phyloP scores from a whole-genome alignment of 2,888 invertebrate species.

The Ariolimax columbianus region DNA sequence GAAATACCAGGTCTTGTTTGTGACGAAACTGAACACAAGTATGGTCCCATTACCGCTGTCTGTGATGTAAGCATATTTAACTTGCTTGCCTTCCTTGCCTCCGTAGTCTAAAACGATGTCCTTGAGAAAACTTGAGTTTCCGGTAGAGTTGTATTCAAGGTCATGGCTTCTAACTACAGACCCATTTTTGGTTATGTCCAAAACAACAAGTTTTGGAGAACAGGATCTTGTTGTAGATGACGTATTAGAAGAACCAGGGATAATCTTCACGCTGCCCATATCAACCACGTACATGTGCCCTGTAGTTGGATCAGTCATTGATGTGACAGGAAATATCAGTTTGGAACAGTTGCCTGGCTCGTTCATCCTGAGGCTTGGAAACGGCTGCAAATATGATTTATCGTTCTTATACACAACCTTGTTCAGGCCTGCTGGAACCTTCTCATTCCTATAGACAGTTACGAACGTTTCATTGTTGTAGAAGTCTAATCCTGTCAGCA shows the following conservation, averaged over 20 bases:
- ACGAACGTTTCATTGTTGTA: slow-evolving; percentile 17
- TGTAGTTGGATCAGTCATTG: slow-evolving; percentile 6
- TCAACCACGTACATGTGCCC: slow-evolving; percentile 32
- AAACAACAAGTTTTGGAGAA: slow-evolving; percentile 15
- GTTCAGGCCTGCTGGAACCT: slow-evolving; percentile 30
- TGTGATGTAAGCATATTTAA: slow-evolving; percentile 15
- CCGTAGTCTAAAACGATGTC: slow-evolving; percentile 34
- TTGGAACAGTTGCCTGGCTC: background rate
- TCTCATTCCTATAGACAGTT: background rate
- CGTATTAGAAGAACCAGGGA: background rate
- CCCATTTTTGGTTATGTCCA: slow-evolving; percentile 10
- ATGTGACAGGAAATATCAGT: background rate
- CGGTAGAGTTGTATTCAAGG: background rate
- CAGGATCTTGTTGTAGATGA: background rate
- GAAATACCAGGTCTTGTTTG: slow-evolving; percentile 5
- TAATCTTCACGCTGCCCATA: background rate
- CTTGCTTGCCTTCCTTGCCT: background rate
- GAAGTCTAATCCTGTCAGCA: background rate
- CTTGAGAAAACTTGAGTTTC: background rate
- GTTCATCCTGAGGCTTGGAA: slow-evolving; percentile 12
- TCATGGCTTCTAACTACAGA: slow-evolving; percentile 21
- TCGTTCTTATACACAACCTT: slow-evolving; percentile 1
- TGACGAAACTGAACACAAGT: background rate
- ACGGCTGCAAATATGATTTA: slow-evolving; percentile 14
- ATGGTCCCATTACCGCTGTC: background rate